A percentile compares a stretch with the other conserved stretches of the same genome.
Evolutionary conservation across 2,113 vertebrate species (phyloP).

Genomic region (Candoia aspera): DNA sequence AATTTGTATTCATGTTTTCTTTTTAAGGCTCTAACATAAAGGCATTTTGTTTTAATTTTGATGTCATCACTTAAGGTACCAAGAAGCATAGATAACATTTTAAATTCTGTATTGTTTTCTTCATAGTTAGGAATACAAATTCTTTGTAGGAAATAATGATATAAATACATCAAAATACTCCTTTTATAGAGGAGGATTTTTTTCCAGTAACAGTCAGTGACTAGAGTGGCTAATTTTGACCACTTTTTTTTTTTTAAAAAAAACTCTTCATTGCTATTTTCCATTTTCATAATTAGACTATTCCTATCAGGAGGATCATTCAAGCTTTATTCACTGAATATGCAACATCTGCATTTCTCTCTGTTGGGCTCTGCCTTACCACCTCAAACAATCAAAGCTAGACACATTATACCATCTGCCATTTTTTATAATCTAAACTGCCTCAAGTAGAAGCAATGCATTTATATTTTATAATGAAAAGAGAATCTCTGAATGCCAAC

Average conservation of each 20-base stretch:
- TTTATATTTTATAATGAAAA: slow-evolving; percentile 76
- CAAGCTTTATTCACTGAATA: slow-evolving; percentile 65
- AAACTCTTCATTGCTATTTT: slow-evolving; percentile 44
- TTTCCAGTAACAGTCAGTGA: slow-evolving; percentile 22
- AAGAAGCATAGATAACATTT: slow-evolving; percentile 11
- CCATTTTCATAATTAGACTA: slow-evolving; percentile 48
- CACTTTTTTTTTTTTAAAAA: slow-evolving; percentile 25
- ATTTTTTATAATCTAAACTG: slow-evolving; percentile 71
- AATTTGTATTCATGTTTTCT: fast-evolving
- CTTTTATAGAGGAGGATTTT: slow-evolving; percentile 9
- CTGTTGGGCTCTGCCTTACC: slow-evolving; percentile 57
- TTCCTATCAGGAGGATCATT: slow-evolving; percentile 61
- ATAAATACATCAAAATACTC: slow-evolving; percentile 47
- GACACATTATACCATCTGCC: slow-evolving; percentile 68
- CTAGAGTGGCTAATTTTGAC: slow-evolving; percentile 37
- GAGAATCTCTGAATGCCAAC: slow-evolving; percentile 72
- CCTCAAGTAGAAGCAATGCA: slow-evolving; percentile 63
- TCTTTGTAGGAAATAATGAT: slow-evolving; percentile 46
- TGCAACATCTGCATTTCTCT: slow-evolving; percentile 65
- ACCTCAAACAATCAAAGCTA: slow-evolving; percentile 69
- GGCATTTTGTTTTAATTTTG: slow-evolving; percentile 22
- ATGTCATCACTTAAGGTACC: neutral
- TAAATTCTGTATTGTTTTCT: slow-evolving; percentile 23
- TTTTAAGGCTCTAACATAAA: neutral
- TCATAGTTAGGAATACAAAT: slow-evolving; percentile 29